phyloP scores from a whole-genome alignment of 2,888 invertebrate genomes.

The Athrips mouffetella region DNA sequence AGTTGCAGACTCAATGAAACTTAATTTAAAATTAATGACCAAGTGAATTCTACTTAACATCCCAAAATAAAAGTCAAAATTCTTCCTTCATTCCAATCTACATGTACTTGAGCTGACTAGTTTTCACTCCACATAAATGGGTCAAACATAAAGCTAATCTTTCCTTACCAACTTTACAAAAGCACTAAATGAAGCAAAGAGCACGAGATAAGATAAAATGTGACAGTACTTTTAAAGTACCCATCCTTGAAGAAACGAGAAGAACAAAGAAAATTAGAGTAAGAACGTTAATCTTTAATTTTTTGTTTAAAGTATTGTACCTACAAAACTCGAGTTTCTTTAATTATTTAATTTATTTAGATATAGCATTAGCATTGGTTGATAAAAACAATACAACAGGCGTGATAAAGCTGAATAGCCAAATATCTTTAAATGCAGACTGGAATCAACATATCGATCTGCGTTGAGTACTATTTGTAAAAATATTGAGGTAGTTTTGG shows the following conservation, averaged over 20 bases:
- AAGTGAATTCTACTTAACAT: neutral
- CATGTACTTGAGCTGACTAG: no score
- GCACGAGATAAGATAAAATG: no score
- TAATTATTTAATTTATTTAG: no score
- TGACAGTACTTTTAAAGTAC: no score
- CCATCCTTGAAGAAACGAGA: no score
- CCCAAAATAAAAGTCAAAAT: neutral
- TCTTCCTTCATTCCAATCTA: no score
- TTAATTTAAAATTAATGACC: neutral
- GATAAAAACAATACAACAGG: neutral
- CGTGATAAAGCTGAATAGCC: neutral
- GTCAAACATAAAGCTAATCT: neutral
- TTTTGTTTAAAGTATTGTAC: no score
- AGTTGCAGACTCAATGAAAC: neutral
- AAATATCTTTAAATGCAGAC: neutral
- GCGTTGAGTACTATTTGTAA: slow-evolving; percentile 5
- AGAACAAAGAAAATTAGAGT: no score
- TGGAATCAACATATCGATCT: neutral
- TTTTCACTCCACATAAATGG: neutral
- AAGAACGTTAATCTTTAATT: neutral
- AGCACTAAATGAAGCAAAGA: neutral
- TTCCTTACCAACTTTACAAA: neutral
- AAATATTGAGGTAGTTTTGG: slow-evolving; percentile 12
- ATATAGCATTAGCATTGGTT: no score
- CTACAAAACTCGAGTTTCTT: no score